Evolutionary conservation across 1,140 invertebrate genomes (phyloP).

Genomic region (Lethrus apterus): DNA sequence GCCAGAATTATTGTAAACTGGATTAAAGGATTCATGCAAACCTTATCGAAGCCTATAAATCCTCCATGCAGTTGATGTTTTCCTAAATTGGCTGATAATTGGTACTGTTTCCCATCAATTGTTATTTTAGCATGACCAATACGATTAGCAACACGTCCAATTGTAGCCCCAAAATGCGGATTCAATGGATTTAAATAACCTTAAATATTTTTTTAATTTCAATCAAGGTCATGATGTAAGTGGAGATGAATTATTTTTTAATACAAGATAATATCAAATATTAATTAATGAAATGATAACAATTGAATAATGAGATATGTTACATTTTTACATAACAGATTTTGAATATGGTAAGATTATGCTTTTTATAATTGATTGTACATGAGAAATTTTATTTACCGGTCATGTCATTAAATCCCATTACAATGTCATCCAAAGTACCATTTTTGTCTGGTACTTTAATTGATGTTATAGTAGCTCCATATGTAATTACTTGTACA

Average conservation of each 20-base stretch:
- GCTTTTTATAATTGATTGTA: too few relatives aligned
- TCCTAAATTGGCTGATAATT: conserved; percentile 64
- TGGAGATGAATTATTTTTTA: too few relatives aligned
- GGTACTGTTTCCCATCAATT: conserved; percentile 60
- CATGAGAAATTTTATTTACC: conserved; percentile 45
- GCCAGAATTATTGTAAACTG: background rate
- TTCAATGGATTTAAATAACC: conserved; percentile 55
- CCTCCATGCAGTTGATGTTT: conserved; percentile 82
- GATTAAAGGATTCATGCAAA: conserved; percentile 31
- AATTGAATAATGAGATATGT: too few relatives aligned
- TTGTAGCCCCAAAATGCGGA: conserved; percentile 79
- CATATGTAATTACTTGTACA: conserved; percentile 64
- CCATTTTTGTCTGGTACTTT: conserved; percentile 64
- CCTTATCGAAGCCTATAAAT: conserved; percentile 76
- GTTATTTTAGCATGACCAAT: conserved; percentile 63
- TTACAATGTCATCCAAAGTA: conserved; percentile 57
- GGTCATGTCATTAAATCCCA: conserved; percentile 70
- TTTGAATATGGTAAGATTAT: too few relatives aligned
- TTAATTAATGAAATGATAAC: too few relatives aligned
- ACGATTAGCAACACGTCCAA: conserved; percentile 85
- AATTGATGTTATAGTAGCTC: conserved; percentile 71
- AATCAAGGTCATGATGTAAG: too few relatives aligned
- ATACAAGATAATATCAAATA: too few relatives aligned
- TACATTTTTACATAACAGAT: too few relatives aligned
- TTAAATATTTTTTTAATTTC: conserved; percentile 31